Base-by-base conservation (phyloP, 2,113 vertebrate genomes). In the Lutjanus erythropterus region DNA sequence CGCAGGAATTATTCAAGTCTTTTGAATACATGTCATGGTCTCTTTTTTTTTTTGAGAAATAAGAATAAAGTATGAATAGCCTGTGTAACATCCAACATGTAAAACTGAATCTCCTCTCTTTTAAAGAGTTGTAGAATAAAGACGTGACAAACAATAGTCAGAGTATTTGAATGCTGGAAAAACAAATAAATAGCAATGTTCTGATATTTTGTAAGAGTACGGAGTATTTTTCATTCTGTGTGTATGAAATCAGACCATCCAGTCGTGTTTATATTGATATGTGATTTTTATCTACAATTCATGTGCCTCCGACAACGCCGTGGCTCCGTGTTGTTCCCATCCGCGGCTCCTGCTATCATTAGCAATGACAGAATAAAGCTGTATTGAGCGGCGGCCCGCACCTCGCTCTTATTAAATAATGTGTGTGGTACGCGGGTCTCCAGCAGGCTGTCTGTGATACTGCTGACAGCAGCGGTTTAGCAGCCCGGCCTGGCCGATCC, bases 391-490 rank as follows among this genome's bases (percentile, higher is more conserved):
- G 72, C 53, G 4, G 72, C 56, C 25, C 60, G 81, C 42, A 75
- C 47, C 65, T 78, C 55, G 12, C 31, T 71, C 61, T 83, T 83
- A 85, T 89, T 83, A 80, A 77, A 80, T 44, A 16, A 66, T 39
- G 62, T 31, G 67, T 47, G 73, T 55, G 60, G 15, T 70, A 29
- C 19, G 47, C 19, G 1, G 29, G 4, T 42, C 50, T 56, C 19
- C 68, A 31, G 71, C 80, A 2, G 31, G 37, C 52, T 46, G 74
- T 70, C 31, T 81, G 67, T 44, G 39, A 66, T 84, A 61, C 25
- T 71, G 80, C 88, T 87, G 88, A 87, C 82, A 78, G 82, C 72
- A 52, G 82, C 85, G 18, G 46, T 82, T 83, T 67, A 52, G 47
- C 21, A 59, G 50, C 33, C 58, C 11, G 67, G 55, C 42, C 67